Conservation (phyloP, 2,888 invertebrate genomes). For the Neoscelio sp. region DNA sequence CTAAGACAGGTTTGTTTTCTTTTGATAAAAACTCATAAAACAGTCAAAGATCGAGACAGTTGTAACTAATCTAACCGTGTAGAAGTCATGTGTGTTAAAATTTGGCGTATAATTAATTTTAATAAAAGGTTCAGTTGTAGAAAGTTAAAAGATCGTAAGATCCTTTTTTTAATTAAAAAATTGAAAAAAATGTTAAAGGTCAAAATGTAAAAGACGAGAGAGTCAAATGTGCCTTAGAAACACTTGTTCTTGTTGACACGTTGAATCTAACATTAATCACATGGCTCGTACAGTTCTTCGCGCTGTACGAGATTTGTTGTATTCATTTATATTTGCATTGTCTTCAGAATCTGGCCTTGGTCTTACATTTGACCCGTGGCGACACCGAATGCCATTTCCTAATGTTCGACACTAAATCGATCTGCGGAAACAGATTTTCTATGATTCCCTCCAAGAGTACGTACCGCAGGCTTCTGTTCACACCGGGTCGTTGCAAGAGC, state of each 20-base stretch:
- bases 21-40: too few relatives aligned
- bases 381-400: conserved; percentile 89
- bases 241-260: conserved; percentile 45
- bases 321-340: background rate
- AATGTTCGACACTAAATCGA: conserved; percentile 89
- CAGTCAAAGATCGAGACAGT: too few relatives aligned
- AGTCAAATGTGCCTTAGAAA: conserved; percentile 17
- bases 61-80: too few relatives aligned
- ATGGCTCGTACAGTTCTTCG: conserved; percentile 10
- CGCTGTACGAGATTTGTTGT: conserved; percentile 1
- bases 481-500: conserved; percentile 92
- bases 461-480: conserved; percentile 93
- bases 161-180: too few relatives aligned
- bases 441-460: conserved; percentile 93
- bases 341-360: conserved; percentile 73
- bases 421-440: conserved; percentile 91
- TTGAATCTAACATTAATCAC: conserved; percentile 49
- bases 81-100: too few relatives aligned
- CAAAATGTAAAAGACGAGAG: too few relatives aligned
- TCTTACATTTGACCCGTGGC: conserved; percentile 80
- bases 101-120: too few relatives aligned
- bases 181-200: too few relatives aligned
- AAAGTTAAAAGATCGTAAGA: too few relatives aligned
- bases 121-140: too few relatives aligned
- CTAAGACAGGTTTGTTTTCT: too few relatives aligned